These are phyloP conservation scores for Thereva unica DNA, from an alignment of 2,888 invertebrate genomes.

Conservation along the genomic window DNA sequence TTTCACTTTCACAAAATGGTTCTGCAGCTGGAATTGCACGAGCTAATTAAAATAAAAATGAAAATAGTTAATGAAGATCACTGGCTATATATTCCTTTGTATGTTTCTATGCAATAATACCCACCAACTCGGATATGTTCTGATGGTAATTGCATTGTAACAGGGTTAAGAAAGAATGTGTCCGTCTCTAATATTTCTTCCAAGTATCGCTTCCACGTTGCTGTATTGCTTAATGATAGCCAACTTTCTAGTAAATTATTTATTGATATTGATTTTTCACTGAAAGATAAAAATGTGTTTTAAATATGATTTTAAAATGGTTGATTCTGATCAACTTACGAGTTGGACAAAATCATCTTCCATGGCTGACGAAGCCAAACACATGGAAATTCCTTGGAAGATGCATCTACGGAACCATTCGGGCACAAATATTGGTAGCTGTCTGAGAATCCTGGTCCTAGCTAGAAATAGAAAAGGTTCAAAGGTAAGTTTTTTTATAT, in stretches of 20 bases:
- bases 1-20: slow-evolving; percentile 41
- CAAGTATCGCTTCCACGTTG: neutral
- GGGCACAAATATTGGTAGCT: slow-evolving; percentile 51
- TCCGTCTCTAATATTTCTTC: neutral
- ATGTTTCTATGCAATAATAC: no score
- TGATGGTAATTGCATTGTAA: neutral
- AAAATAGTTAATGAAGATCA: neutral
- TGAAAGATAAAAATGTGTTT: neutral
- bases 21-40: slow-evolving; percentile 44
- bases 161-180: neutral
- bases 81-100: neutral
- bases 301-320: neutral
- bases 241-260: neutral
- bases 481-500: no score
- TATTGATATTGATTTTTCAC: neutral
- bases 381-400: slow-evolving; percentile 59
- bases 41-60: slow-evolving; percentile 37
- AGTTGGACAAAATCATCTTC: slow-evolving; percentile 59
- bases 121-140: neutral
- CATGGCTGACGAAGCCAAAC: slow-evolving; percentile 68
- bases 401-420: slow-evolving; percentile 49
- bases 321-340: slow-evolving; percentile 31
- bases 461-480: slow-evolving; percentile 5
- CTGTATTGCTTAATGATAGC: neutral
- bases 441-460: slow-evolving; percentile 34